These are phyloP conservation scores for Eristalinus aeneus DNA, from an alignment of 2,888 invertebrate species.

Conservation along the genomic window DNA sequence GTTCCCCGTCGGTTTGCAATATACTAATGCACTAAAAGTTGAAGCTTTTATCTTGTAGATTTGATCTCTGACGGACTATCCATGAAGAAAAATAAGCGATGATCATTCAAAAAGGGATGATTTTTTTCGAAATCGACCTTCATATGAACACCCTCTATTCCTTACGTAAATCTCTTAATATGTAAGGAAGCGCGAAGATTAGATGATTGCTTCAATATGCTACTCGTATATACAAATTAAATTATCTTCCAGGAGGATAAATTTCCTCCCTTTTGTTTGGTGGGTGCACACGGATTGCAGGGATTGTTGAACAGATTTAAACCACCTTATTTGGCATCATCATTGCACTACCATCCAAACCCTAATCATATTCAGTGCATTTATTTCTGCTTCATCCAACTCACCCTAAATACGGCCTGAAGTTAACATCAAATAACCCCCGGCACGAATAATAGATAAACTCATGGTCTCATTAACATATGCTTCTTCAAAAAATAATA, in stretches of 20 bases:
- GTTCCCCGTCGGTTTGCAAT: too few relatives aligned
- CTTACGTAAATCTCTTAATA: slow-evolving; percentile 66
- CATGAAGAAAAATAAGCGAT: slow-evolving; percentile 45
- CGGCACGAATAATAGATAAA: slow-evolving; percentile 73
- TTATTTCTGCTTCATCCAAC: slow-evolving; percentile 44
- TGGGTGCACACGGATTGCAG: slow-evolving; percentile 62
- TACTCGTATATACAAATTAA: slow-evolving; percentile 79
- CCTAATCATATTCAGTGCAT: slow-evolving; percentile 67
- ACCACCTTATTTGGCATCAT: slow-evolving; percentile 59
- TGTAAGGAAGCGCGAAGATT: slow-evolving; percentile 79
- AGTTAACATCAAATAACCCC: slow-evolving; percentile 68
- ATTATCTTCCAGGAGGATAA: slow-evolving; percentile 79
- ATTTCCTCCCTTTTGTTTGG: slow-evolving; percentile 77
- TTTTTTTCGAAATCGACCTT: slow-evolving; percentile 46
- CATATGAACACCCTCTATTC: slow-evolving; percentile 49
- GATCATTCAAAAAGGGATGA: slow-evolving; percentile 54
- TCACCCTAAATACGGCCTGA: slow-evolving; percentile 54
- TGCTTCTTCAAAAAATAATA: slow-evolving; percentile 70
- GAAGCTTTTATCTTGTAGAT: slow-evolving; percentile 43
- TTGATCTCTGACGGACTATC: slow-evolving; percentile 33
- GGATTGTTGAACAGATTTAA: slow-evolving; percentile 66
- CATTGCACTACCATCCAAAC: slow-evolving; percentile 49
- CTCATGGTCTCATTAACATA: slow-evolving; percentile 80
- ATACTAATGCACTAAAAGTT: neutral
- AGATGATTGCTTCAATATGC: slow-evolving; percentile 81